Conservation (phyloP, 2,113 vertebrate species). For the Thinocorus orbignyianus region DNA sequence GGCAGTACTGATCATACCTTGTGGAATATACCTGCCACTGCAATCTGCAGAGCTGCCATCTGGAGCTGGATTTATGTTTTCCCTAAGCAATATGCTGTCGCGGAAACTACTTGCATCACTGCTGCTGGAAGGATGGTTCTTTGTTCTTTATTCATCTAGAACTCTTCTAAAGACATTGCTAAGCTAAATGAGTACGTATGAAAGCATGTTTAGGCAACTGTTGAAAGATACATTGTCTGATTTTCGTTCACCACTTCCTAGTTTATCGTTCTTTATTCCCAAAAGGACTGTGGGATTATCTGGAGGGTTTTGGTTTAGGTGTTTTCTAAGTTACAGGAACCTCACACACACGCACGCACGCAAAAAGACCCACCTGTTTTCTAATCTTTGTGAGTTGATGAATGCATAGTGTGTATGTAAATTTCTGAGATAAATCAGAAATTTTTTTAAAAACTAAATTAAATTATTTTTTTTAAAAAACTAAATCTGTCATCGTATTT, state of each 20-base stretch:
- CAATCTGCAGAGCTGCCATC: background rate
- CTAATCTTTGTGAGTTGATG: background rate
- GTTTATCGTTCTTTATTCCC: background rate
- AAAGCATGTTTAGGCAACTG: rapidly evolving
- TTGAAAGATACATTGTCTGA: background rate
- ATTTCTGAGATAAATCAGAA: background rate
- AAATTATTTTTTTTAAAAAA: background rate
- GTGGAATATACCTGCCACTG: background rate
- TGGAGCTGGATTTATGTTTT: constrained; percentile 4
- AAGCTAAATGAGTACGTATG: background rate
- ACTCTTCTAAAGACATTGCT: background rate
- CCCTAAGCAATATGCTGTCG: background rate
- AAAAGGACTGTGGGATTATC: background rate
- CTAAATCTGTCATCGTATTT: background rate
- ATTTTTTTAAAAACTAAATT: background rate
- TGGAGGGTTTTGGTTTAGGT: background rate
- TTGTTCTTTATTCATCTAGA: background rate
- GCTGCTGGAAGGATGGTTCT: background rate
- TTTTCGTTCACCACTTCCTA: background rate
- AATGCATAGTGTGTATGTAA: background rate
- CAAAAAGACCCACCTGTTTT: background rate
- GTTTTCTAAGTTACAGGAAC: background rate
- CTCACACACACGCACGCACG: too few species aligned
- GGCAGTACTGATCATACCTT: background rate
- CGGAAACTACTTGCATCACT: background rate